Percentiles rank a stretch among this genome's conserved stretches.
Evolutionary conservation across 2,888 invertebrate genomes (phyloP).

Genomic region (Leptopilina myrica): DNA sequence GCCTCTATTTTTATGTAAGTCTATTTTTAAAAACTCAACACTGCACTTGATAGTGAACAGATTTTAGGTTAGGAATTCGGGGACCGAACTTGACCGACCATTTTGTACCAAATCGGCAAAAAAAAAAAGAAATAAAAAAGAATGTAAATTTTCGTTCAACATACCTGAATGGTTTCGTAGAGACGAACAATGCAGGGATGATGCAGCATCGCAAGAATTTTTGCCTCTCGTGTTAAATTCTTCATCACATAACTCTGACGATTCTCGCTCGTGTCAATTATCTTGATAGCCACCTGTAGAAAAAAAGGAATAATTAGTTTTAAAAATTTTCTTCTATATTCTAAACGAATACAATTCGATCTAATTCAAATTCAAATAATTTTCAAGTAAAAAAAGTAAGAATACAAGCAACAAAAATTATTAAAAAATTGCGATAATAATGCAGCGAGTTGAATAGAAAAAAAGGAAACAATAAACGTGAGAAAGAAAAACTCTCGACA

Average conservation of each 20-base stretch:
- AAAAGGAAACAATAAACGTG: neutral
- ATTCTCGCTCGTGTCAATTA: constrained; percentile 84
- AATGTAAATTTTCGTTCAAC: constrained; percentile 44
- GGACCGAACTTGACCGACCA: too few species aligned
- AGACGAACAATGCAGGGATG: constrained; percentile 86
- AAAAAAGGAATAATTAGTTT: constrained; percentile 58
- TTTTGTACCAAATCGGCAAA: too few species aligned
- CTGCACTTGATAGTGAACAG: too few species aligned
- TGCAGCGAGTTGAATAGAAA: neutral
- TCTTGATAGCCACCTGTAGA: constrained; percentile 84
- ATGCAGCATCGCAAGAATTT: constrained; percentile 83
- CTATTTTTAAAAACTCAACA: too few species aligned
- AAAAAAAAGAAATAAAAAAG: neutral
- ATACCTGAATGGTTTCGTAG: constrained; percentile 84
- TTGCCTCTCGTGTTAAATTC: constrained; percentile 85
- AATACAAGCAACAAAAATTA: too few species aligned
- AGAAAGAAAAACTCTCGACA: constrained; percentile 13
- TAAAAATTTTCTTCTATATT: too few species aligned
- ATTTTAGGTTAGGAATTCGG: too few species aligned
- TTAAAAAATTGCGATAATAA: too few species aligned
- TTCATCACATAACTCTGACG: constrained; percentile 85
- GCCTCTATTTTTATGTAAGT: too few species aligned
- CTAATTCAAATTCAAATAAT: too few species aligned
- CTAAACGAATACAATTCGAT: too few species aligned
- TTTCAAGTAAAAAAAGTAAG: too few species aligned